These are phyloP conservation scores for Helicolenus hilgendorfi DNA, from an alignment of 2,797 vertebrate species.

Conservation along the genomic window DNA sequence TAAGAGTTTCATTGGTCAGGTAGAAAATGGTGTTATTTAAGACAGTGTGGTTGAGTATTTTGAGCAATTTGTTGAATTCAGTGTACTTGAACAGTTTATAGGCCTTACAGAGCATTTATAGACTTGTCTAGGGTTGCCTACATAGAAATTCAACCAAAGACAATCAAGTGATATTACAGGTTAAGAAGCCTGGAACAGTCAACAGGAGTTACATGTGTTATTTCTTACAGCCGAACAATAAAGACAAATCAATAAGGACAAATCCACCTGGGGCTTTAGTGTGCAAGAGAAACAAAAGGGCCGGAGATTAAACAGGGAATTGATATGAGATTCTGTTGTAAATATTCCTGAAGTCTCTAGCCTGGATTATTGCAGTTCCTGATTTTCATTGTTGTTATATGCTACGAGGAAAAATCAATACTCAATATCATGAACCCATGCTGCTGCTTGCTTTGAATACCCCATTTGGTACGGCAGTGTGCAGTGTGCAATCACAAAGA, in stretches of 20 bases:
- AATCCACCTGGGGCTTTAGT: not conserved
- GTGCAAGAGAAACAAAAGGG: conserved; percentile 16
- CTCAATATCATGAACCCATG: conserved; percentile 24
- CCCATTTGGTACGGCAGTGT: not conserved
- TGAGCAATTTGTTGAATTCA: conserved; percentile 31
- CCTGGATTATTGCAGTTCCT: conserved; percentile 27
- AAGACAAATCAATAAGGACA: conserved; percentile 44
- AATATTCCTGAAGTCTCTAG: conserved; percentile 31
- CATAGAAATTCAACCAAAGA: conserved; percentile 77
- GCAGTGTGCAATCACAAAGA: conserved; percentile 34
- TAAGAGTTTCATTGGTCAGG: not conserved
- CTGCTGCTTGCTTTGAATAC: conserved; percentile 19
- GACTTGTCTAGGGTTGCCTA: conserved; percentile 63
- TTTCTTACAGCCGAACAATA: conserved; percentile 31
- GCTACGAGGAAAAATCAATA: conserved; percentile 38
- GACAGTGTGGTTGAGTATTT: conserved; percentile 32
- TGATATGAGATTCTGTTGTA: conserved; percentile 47
- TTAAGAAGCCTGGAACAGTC: conserved; percentile 4
- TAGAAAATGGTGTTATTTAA: conserved; percentile 39
- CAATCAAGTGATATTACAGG: conserved; percentile 52
- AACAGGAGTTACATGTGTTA: conserved; percentile 11
- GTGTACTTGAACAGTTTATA: conserved; percentile 72
- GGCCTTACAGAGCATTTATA: conserved; percentile 66
- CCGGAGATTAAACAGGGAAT: conserved; percentile 30
- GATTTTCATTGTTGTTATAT: conserved; percentile 34